These are phyloP conservation scores for Sciurus carolinensis DNA, from an alignment of 2,797 vertebrate species.

Conservation along the genomic window DNA sequence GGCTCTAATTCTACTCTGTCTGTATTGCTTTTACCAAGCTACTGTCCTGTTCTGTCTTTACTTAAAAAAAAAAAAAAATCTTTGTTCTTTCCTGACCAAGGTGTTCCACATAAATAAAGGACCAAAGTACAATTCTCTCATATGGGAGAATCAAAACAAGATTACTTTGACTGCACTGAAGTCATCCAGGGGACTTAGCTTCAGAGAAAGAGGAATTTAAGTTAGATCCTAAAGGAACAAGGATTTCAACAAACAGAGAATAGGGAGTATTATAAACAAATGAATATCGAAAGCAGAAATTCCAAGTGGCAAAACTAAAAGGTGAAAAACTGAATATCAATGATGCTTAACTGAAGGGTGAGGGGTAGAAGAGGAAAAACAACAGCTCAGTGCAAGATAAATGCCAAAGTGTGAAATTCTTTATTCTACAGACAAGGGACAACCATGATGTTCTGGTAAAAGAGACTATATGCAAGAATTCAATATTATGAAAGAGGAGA, in stretches of 20 bases:
- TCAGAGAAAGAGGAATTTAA: neutral
- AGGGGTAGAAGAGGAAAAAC: neutral
- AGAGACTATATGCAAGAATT: neutral
- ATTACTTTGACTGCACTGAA: neutral
- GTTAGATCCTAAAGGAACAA: neutral
- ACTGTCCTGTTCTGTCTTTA: neutral
- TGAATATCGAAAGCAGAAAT: slow-evolving; percentile 35
- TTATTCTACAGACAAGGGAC: neutral
- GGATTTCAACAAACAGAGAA: neutral
- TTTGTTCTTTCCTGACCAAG: neutral
- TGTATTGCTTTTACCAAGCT: neutral
- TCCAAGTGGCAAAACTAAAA: neutral
- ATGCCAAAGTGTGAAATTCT: neutral
- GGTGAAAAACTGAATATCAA: neutral
- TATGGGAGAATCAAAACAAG: neutral
- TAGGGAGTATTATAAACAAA: neutral
- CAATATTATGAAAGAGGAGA: neutral
- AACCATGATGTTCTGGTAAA: neutral
- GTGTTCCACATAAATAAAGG: neutral
- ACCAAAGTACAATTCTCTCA: neutral
- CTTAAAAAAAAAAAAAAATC: neutral
- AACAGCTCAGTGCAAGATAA: neutral
- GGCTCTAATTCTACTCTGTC: neutral
- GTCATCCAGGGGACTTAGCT: neutral
- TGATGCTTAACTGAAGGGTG: neutral